Conservation (phyloP, 92 coral and sea anemone genomes). For the Ricordea florida region DNA sequence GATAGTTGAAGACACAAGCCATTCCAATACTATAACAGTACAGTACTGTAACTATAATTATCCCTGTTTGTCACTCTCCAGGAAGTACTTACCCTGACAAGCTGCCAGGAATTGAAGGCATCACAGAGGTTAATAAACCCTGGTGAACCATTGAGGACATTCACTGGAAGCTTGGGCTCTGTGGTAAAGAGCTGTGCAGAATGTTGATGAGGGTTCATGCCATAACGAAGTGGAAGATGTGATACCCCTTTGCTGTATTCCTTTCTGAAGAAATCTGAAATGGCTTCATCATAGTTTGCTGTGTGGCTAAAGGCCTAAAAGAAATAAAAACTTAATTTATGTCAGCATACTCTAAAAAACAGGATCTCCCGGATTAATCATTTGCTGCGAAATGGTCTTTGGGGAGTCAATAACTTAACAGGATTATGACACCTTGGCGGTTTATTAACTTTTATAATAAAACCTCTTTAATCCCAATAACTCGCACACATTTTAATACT, state of each 20-base stretch:
- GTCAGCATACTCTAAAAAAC: no score
- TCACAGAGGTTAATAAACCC: slow-evolving; percentile 98
- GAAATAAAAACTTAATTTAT: background rate
- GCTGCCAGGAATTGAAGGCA: slow-evolving; percentile 97
- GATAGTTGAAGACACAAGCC: no score
- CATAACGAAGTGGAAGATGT: slow-evolving; percentile 87
- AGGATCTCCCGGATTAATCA: no score
- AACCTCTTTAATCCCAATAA: no score
- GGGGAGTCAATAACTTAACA: no score
- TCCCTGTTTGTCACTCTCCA: background rate
- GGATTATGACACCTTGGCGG: no score
- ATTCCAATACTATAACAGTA: no score
- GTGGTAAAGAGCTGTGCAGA: slow-evolving; percentile 91
- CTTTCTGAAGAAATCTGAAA: slow-evolving; percentile 94
- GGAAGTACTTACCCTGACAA: slow-evolving; percentile 72
- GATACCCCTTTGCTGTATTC: slow-evolving; percentile 88
- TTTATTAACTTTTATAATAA: no score
- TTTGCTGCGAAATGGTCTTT: no score
- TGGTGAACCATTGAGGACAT: slow-evolving; percentile 92
- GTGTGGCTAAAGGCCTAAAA: slow-evolving; percentile 91
- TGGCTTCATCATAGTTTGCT: slow-evolving; percentile 91
- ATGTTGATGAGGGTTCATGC: slow-evolving; percentile 98
- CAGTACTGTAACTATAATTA: background rate
- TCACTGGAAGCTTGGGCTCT: slow-evolving; percentile 87
- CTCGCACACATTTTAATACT: no score